Evolutionary conservation across 2,797 vertebrate genomes (phyloP), one percentile per base, ranked within the genome.

Genomic region (Anas capensis): DNA sequence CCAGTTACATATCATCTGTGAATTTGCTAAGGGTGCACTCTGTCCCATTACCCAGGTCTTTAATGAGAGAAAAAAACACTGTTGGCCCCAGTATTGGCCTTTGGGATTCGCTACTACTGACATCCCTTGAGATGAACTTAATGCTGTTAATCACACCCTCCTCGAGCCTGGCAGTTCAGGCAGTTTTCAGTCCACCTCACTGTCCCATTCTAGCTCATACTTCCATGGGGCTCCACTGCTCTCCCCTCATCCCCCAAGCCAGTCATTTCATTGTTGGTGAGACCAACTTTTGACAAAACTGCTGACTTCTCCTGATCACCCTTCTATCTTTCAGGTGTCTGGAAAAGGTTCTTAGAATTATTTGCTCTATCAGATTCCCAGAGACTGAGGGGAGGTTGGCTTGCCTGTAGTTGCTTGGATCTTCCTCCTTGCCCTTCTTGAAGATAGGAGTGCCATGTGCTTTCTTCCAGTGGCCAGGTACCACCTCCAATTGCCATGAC

Each of bases 401-500:
- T 36, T 53, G 10, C 31, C 9, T 27, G 14, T 34, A 64, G 56
- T 40, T 71, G 8, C 44, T 24, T 68, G 44, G 23, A 42, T 61
- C 65, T 13, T 21, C 15, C 17, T 68, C 70, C 75, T 49, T 94
- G 20, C 8, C 34, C 10, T 84, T 82, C 46, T 46, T 90, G 82
- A 90, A 70, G 53, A 62, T 1, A 38, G 13, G 29, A 75, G 23
- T 27, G 69, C 69, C 18, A 49, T 61, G 73, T 92, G 10, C 6
- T 27, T 13, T 83, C 48, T 57, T 77, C 13, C 24, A 36, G 12
- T 38, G 34, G 46, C 73, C 51, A 58, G 38, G 33, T 92, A 29
- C 6, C 1, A 6, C 3, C 10, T 17, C 21, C 0, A 0, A 2
- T 18, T 57, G 66, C 38, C 27, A 10, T 8, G 38, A 79, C 42